These are phyloP conservation scores for Ornithorhynchus anatinus DNA, from an alignment of 2,113 vertebrate species.

Conservation along the genomic window DNA sequence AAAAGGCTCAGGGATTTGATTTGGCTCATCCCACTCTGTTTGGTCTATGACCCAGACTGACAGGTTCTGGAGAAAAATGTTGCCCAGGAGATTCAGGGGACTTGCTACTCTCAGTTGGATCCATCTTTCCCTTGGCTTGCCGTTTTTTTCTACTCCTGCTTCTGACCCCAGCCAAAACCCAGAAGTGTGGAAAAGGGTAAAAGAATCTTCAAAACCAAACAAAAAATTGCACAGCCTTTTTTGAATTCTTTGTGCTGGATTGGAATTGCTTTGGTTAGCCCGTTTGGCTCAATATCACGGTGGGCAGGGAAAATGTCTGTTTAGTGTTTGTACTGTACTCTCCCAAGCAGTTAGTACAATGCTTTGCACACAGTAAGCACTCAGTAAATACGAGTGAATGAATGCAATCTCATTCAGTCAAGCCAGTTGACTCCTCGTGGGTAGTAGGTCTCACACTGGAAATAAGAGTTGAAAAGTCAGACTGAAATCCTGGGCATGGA, in stretches of 20 bases:
- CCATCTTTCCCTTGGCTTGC: slow-evolving; percentile 7
- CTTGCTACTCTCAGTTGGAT: slow-evolving; percentile 46
- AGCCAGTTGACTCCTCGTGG: no score
- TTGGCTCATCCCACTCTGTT: slow-evolving; percentile 29
- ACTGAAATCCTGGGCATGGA: no score
- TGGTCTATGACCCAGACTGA: slow-evolving; percentile 38
- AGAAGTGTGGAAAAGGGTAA: not conserved
- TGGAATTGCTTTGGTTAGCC: not conserved
- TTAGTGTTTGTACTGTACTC: no score
- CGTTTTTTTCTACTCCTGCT: slow-evolving; percentile 17
- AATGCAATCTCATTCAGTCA: no score
- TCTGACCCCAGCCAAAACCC: slow-evolving; percentile 5
- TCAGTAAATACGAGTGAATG: no score
- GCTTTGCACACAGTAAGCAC: no score
- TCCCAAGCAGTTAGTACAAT: no score
- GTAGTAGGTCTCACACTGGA: no score
- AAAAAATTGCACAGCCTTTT: not conserved
- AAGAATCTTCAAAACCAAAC: not conserved
- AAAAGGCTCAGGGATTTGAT: slow-evolving; percentile 31
- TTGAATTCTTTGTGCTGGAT: not conserved
- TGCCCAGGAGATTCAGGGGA: slow-evolving; percentile 42
- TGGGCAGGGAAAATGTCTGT: no score
- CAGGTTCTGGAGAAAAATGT: slow-evolving; percentile 44
- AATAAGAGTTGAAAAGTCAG: no score
- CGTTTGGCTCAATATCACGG: not conserved